A percentile compares a stretch with the other conserved stretches of the same genome.
phyloP scores from a whole-genome alignment of 2,113 vertebrate species.

The Phalacrocorax pelagicus region DNA sequence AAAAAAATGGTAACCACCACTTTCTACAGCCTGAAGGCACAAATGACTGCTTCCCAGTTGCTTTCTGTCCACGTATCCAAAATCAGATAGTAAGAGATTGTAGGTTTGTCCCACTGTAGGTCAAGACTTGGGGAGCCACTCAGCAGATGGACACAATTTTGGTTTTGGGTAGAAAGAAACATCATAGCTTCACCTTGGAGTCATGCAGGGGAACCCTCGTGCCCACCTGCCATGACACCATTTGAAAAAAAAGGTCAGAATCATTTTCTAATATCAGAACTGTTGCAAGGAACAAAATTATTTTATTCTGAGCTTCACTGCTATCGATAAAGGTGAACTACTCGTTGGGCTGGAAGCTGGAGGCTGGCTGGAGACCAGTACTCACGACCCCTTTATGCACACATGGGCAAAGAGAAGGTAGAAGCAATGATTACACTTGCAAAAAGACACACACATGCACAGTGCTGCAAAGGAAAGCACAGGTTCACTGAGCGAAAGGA shows the following conservation, averaged over 20 bases:
- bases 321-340: background rate
- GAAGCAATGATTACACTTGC: background rate
- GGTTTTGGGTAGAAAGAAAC: background rate
- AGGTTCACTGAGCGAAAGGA: background rate
- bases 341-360: background rate
- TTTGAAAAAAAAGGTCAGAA: background rate
- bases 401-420: background rate
- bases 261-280: background rate
- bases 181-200: background rate
- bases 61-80: background rate
- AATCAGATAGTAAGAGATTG: fast-evolving
- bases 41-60: background rate
- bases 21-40: background rate
- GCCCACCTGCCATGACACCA: background rate
- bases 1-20: background rate
- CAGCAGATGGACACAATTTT: fast-evolving
- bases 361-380: background rate
- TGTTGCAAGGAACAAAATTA: background rate
- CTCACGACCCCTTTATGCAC: background rate
- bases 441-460: background rate
- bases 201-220: background rate
- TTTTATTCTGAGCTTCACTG: background rate
- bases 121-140: background rate
- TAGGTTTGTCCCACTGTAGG: background rate
- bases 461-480: background rate